These are phyloP conservation scores for Ostrea edulis DNA, from an alignment of 1,140 invertebrate species.

Conservation along the genomic window DNA sequence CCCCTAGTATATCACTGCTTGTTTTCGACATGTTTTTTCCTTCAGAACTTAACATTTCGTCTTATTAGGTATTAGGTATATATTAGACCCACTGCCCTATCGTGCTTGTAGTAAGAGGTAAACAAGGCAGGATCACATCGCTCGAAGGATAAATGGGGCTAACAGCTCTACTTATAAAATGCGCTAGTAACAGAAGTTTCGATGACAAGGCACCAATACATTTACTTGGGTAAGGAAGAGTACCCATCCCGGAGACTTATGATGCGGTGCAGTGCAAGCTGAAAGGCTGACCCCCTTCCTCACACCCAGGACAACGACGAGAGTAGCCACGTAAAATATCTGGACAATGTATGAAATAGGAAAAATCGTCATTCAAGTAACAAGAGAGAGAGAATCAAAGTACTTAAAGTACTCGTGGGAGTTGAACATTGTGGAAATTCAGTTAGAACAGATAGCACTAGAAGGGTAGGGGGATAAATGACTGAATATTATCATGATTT, in stretches of 20 bases:
- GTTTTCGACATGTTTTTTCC: no score
- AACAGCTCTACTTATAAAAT: constrained; percentile 43
- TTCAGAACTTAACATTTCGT: no score
- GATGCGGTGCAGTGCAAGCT: constrained; percentile 52
- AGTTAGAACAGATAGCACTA: no score
- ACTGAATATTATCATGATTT: no score
- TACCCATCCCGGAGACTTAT: constrained; percentile 43
- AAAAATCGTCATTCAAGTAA: constrained; percentile 27
- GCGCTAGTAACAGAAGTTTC: constrained; percentile 48
- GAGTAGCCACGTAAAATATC: constrained; percentile 49
- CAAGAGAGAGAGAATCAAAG: no score
- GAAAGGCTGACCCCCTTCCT: constrained; percentile 48
- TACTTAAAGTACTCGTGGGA: no score
- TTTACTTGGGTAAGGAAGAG: constrained; percentile 53
- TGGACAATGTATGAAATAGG: constrained; percentile 50
- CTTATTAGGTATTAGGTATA: no score
- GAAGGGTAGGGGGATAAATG: no score
- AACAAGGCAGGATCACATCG: not conserved
- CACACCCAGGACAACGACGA: constrained; percentile 33
- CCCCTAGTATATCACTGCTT: no score
- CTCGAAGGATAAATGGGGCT: not conserved
- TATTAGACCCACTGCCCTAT: no score
- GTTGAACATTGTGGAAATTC: no score
- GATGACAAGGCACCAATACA: constrained; percentile 17
- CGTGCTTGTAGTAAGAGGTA: no score